Base-by-base conservation (phyloP, 2,113 vertebrate genomes). In the Coryphaenoides rupestris region DNA sequence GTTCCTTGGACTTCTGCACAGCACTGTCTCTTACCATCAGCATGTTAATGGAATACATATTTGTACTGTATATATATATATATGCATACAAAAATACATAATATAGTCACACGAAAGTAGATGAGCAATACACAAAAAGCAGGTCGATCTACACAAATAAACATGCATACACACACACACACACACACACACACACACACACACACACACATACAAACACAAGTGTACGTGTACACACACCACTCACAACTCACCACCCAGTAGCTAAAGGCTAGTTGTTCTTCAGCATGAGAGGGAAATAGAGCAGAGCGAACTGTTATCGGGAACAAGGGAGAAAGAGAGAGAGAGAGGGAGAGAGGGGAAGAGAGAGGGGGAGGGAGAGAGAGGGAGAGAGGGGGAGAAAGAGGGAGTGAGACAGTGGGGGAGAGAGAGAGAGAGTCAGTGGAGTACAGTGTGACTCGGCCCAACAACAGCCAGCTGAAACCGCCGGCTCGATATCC, bases 401-500 rank as follows among this genome's bases (percentile, higher is more conserved):
- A 50, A 16, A 71, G 40, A 13, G 33, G 50, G 14, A 59, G n/a
- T 45, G 22, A 26, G 53, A 62, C 14, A 57, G 19, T 53, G 54
- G 52, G 19, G 40, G 59, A 55, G 54, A 55, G 57, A 68, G 46
- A 79, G 73, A 82, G 66, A 64, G 47, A 24, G 21, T 2, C 10
- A 26, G 19, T 19, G 21, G 7, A 23, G 0, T 57, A 55, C 0
- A 28, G 24, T 2, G 6, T 46, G 66, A 76, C 74, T 62, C 28
- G 22, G 58, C 66, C 68, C 56, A 23, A 63, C 33, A 73, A 63
- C 60, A 6, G 63, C 54, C 9, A 19, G 49, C 70, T 33, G 24
- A 26, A 26, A 65, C 23, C 0, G 19, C 21, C 9, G 3, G 58
- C 66, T 78, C 65, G 65, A 60, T 75, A 78, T 77, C 73, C 65